A percentile compares a stretch with the other conserved stretches of the same genome.
Conservation (phyloP, 2,888 invertebrate genomes). For the Apodemia zela region DNA sequence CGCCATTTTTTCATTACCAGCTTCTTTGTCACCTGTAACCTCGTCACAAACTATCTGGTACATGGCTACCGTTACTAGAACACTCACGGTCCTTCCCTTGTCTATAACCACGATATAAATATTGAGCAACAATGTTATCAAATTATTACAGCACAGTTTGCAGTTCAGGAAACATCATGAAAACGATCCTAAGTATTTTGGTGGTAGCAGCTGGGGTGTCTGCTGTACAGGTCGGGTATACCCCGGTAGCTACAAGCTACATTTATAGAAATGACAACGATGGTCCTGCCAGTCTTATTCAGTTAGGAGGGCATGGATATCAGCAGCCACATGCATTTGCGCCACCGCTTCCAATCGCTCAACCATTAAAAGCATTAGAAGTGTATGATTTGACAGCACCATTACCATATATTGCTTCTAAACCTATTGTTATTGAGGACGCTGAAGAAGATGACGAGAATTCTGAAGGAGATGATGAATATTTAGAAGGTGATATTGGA, state of each 20-base stretch:
- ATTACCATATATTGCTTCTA: conserved; percentile 58
- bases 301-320: conserved; percentile 58
- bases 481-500: conserved; percentile 34
- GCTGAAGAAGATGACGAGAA: conserved; percentile 55
- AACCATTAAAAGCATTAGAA: conserved; percentile 49
- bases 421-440: conserved; percentile 53
- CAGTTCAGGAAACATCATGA: conserved; percentile 60
- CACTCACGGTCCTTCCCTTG: conserved; percentile 63
- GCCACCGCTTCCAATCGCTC: conserved; percentile 47
- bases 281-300: conserved; percentile 68
- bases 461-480: conserved; percentile 36
- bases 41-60: conserved; percentile 71
- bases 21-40: conserved; percentile 72
- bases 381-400: conserved; percentile 55
- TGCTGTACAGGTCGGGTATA: conserved; percentile 60
- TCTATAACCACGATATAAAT: conserved; percentile 69
- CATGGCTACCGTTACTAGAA: conserved; percentile 61
- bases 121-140: conserved; percentile 67
- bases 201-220: conserved; percentile 46
- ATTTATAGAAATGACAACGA: conserved; percentile 72
- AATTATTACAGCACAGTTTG: conserved; percentile 63
- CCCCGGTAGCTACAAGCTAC: conserved; percentile 77
- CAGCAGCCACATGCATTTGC: conserved; percentile 52
- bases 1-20: conserved; percentile 57
- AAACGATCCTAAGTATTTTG: conserved; percentile 48